Base-by-base conservation (phyloP, 2,113 vertebrate species). In the Malurus melanocephalus region DNA sequence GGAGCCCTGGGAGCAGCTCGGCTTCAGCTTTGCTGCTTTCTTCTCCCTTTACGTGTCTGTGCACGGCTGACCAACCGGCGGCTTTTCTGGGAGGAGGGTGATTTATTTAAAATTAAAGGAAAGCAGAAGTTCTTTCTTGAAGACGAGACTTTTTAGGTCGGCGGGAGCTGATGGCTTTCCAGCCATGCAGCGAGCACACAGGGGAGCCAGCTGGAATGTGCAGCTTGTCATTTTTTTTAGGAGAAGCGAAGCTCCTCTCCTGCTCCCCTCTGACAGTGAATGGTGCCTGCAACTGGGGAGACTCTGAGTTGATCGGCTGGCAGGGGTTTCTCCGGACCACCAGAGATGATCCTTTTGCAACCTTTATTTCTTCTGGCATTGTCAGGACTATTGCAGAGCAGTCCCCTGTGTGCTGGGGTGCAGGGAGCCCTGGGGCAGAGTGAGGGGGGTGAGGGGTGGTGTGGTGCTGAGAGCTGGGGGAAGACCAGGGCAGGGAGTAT, bases 41-140 rank as follows among this genome's bases (percentile, higher is more conserved):
- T 81, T 64, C 83, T 93, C 69, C 51, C 79, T 88, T 48, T 66
- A 62, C 22, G 8, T 60, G 87, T 45, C 86, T 77, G 69, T 49
- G 80, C 80, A 65, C 35, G 55, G 88, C 92, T 94, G 88, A 96
- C 71, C 51, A 65, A 68, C 81, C 49, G 4, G 74, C 20, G 6
- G 86, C 90, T 79, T 77, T 79, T 82, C 89, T 13, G 8, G 71
- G 71, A 85, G 71, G 83, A 87, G 92, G 65, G 13, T 93, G 83
- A 84, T 95, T 93, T 86, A 88, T 93, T 94, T 82, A 88, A 90
- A 94, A 94, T 84, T 75, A 86, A 91, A 91, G 80, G 83, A 60
- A 94, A 93, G 93, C 90, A 86, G 83, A 95, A 93, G 90, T 96
- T 91, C 75, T 88, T 68, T 89, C 89, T 87, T 7, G 28, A 81